Evolutionary conservation across 1,140 invertebrate species (phyloP), one percentile per base, ranked within the genome.

Genomic region (Danaus plexippus): DNA sequence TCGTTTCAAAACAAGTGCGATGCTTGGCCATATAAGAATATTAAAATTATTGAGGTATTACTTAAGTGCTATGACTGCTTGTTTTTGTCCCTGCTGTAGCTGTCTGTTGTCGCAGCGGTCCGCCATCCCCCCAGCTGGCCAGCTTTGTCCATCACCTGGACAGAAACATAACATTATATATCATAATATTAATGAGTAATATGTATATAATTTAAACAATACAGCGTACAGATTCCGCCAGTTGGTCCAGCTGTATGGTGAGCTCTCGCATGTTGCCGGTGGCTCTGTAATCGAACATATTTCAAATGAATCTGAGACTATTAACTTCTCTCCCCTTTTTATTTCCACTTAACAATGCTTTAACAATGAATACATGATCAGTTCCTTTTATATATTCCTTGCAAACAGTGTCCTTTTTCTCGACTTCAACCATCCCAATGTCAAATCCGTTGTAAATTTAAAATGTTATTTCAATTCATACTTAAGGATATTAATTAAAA

Each of bases 231-330:
- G 41, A 22, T 12, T 90, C 91, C 0, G 96, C 95, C 56, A 93
- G 76, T 55, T 94, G 91, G 79, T 98, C 97, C 64, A 98, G 91
- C 66, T 92, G 88, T 41, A 90, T 87, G 13, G 95, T 95, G 43
- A 96, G 76, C 66, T 96, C 94, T 71, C 92, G 85, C 60, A 95
- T 89, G 77, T 97, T 95, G 44, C 96, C 96, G 67, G 94, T 96
- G 78, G 97, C 95, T 72, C 95, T 96, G 71, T 64, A 87, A 88
- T 32, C 4, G 22, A 32, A 32, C 22, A 32, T 32, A 32, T 32
- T 32, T 32, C 22, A 32, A 32, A 32, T 32, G 2, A 32, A 32
- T 32, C 22, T 4, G 22, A 32, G 22, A 32, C 2, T 32, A 32
- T 32, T 32, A 3, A 6, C 22, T 32, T 32, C 2, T 32, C 7